Conservation (phyloP, 2,797 vertebrate genomes). For the Rallus crepitans region DNA sequence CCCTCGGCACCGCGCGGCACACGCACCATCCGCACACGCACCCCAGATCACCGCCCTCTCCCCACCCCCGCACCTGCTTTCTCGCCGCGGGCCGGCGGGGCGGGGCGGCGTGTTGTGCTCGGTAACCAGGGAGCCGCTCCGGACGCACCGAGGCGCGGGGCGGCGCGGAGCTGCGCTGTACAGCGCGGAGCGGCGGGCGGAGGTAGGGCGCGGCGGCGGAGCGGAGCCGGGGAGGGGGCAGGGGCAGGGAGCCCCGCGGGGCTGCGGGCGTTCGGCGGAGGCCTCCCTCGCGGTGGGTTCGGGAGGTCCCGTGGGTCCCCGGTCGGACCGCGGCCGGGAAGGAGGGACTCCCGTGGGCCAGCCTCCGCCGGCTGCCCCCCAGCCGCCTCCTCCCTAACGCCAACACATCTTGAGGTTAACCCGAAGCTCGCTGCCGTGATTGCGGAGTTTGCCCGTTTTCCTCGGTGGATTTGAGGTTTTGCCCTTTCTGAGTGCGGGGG, state of each 20-base stretch:
- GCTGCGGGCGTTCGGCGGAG: neutral
- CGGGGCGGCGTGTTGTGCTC: slow-evolving; percentile 22
- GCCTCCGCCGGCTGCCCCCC: neutral
- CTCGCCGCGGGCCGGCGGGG: neutral
- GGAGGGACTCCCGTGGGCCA: neutral
- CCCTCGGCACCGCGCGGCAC: neutral
- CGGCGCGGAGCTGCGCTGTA: neutral
- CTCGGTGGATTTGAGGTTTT: neutral
- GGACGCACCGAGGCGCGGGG: neutral
- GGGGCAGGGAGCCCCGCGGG: neutral
- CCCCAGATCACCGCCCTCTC: neutral
- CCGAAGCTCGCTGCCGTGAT: neutral
- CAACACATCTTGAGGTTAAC: neutral
- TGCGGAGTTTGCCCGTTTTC: neutral
- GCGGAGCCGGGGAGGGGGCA: neutral
- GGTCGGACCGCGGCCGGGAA: neutral
- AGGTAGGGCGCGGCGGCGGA: neutral
- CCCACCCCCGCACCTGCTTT: neutral
- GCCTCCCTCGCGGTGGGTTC: neutral
- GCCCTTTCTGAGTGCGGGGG: neutral
- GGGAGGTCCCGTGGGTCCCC: neutral
- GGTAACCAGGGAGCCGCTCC: slow-evolving; percentile 66
- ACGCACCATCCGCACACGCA: neutral
- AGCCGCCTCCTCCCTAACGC: fast-evolving
- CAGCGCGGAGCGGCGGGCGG: neutral